These are phyloP conservation scores for Limosa lapponica DNA, from an alignment of 2,797 vertebrate species.

Conservation along the genomic window DNA sequence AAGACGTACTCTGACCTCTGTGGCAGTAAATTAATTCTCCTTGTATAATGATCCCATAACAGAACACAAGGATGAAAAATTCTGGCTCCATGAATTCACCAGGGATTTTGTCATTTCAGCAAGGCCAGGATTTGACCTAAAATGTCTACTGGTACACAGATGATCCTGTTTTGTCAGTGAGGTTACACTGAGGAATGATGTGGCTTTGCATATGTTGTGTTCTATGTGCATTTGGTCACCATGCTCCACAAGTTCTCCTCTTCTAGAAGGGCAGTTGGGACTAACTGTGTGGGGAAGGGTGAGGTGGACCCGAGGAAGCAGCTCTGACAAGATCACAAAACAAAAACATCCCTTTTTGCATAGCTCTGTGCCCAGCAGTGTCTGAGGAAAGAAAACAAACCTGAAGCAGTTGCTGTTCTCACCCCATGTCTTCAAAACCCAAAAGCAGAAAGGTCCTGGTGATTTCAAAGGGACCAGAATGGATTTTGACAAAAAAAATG, in stretches of 20 bases:
- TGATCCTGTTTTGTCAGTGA: not conserved
- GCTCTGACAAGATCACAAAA: not conserved
- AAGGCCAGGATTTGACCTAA: not conserved
- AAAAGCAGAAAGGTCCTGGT: not conserved
- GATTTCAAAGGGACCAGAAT: not conserved
- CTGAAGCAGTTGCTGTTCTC: not conserved
- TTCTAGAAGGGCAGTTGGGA: rapidly evolving
- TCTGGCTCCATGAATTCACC: not conserved
- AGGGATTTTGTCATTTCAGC: not conserved
- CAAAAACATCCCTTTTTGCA: not conserved
- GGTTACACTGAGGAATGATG: not conserved
- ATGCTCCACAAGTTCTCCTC: not conserved
- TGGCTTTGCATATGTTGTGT: not conserved
- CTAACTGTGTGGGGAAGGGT: not conserved
- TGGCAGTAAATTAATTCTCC: not conserved
- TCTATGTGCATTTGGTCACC: not conserved
- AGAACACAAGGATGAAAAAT: not conserved
- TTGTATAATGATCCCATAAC: not conserved
- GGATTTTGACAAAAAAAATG: not conserved
- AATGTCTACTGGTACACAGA: not conserved
- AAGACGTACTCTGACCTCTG: not conserved
- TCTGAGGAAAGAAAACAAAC: not conserved
- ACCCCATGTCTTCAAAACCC: not conserved
- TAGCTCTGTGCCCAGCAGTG: not conserved
- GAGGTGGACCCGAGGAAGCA: not conserved